These are phyloP conservation scores for Teleopsis dalmanni DNA, from an alignment of 1,140 invertebrate species.

Conservation along the genomic window DNA sequence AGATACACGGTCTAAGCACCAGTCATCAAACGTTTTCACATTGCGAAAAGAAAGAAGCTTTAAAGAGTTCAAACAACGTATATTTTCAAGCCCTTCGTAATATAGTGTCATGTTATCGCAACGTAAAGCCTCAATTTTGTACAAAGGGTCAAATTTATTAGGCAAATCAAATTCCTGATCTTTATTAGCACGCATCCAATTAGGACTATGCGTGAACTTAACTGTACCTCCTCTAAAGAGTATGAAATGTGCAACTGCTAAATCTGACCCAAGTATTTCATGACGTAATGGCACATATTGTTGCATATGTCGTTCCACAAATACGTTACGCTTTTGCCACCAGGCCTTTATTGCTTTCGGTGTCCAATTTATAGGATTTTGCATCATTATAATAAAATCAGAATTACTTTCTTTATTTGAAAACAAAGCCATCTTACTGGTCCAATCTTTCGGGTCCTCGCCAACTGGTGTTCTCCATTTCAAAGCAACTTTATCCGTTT, in stretches of 20 bases:
- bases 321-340: constrained; percentile 40
- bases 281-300: constrained; percentile 46
- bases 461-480: constrained; percentile 44
- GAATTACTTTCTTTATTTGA: constrained; percentile 41
- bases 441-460: constrained; percentile 42
- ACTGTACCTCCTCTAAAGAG: constrained; percentile 58
- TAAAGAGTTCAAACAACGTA: constrained; percentile 53
- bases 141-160: constrained; percentile 46
- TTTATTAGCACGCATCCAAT: constrained; percentile 52
- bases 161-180: constrained; percentile 52
- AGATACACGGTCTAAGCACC: constrained; percentile 61
- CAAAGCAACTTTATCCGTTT: constrained; percentile 39
- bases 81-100: constrained; percentile 66
- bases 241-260: constrained; percentile 69
- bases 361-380: constrained; percentile 46
- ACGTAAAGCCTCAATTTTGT: constrained; percentile 61
- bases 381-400: constrained; percentile 43
- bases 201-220: constrained; percentile 48
- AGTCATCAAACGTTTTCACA: constrained; percentile 64
- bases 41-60: constrained; percentile 59
- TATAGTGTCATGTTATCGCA: constrained; percentile 52
- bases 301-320: constrained; percentile 41
- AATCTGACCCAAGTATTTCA: constrained; percentile 55
- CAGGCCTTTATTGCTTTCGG: constrained; percentile 42
- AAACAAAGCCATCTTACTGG: constrained; percentile 44